Evolutionary conservation across 1,140 invertebrate species (phyloP), one percentile per base, ranked within the genome.

Genomic region (Drosophila takahashii): DNA sequence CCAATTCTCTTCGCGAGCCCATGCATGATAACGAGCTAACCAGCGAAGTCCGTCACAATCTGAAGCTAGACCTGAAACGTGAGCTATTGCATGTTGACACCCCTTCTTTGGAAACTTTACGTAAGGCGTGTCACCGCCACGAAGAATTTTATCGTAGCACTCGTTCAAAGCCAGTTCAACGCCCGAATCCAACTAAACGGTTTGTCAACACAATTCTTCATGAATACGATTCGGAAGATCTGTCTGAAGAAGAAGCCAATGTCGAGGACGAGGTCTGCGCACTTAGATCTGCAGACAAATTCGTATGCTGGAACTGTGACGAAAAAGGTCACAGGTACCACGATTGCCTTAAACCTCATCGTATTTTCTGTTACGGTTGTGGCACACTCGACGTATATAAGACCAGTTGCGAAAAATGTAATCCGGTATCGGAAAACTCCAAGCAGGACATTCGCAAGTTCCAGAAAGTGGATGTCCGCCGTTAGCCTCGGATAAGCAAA

Each of bases 351-450:
- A 29, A 29, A 29, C 7, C 4, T 7, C 27, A 5, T 5, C 27
- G 29, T 32, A 32, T 32, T 32, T 32, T 32, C 29, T 32, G 29
- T 32, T 32, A 32, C 7, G 29, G 29, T 32, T 32, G 34, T 3
- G 34, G 34, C 0, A 36, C 10, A 36, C 34, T 10, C 2, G 34
- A 36, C 0, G 34, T 32, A 1, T 7, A 32, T 8, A 32, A 32
- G 8, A 6, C 29, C 5, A 32, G 8, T 8, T 36, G 34, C 2
- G 41, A 9, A 4, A 47, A 54, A 32, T 64, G 42, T 27, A 37
- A 47, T 5, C 45, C 27, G 16, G 52, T 8, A 1, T 16, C 51
- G 42, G 51, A 54, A 64, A 64, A 54, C 41, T 37, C 42, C 39
- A 10, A 16, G 4, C 48, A 45, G 60, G 60, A 29, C 42, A 16